phyloP scores from a whole-genome alignment of 2,888 invertebrate genomes.

The Malacosoma neustria region DNA sequence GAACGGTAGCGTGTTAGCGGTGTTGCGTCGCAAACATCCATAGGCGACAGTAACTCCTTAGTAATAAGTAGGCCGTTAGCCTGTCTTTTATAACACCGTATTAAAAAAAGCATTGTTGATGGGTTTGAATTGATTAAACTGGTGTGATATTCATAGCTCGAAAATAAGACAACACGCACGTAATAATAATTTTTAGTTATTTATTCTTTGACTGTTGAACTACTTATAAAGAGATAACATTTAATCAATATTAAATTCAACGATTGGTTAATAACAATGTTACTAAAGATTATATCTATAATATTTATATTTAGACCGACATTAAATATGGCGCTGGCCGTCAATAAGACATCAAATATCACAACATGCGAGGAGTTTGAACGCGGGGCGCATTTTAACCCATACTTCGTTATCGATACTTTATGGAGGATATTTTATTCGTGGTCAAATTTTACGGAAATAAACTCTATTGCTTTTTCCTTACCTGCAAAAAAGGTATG shows the following conservation, averaged over 20 bases:
- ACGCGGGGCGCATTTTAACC: conserved; percentile 38
- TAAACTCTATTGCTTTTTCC: conserved; percentile 42
- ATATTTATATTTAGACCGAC: too few relatives aligned
- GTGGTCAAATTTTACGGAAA: conserved; percentile 45
- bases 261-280: neutral
- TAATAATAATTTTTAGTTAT: too few relatives aligned
- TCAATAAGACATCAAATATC: conserved; percentile 18
- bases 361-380: conserved; percentile 57
- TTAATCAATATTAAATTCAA: neutral
- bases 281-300: too few relatives aligned
- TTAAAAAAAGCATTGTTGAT: too few relatives aligned
- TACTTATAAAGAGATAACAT: neutral
- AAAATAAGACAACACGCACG: too few relatives aligned
- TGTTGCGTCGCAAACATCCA: too few relatives aligned
- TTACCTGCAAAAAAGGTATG: conserved; percentile 39
- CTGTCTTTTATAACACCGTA: too few relatives aligned
- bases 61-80: too few relatives aligned
- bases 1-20: too few relatives aligned
- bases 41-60: too few relatives aligned
- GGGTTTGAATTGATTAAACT: too few relatives aligned
- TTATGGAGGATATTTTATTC: conserved; percentile 59
- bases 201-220: neutral
- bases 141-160: too few relatives aligned
- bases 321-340: conserved; percentile 8
- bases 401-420: conserved; percentile 37